Evolutionary conservation across 2,797 vertebrate species (phyloP).

Genomic region (Aplochiton taeniatus): DNA sequence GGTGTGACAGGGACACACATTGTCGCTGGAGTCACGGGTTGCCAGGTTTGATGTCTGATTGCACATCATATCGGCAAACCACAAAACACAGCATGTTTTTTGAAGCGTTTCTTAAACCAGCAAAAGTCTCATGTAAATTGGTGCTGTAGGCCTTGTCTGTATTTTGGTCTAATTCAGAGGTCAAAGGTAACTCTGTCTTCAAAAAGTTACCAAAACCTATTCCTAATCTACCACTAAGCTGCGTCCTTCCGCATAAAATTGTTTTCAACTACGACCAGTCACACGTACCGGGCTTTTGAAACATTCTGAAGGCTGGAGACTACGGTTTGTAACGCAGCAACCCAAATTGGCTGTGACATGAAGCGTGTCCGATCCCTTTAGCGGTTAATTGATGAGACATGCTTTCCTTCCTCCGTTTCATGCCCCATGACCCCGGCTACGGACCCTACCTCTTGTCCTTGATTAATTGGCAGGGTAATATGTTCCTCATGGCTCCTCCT

Average conservation of each 20-base stretch:
- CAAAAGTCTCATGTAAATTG: too few relatives aligned
- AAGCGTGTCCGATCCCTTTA: conserved; percentile 6
- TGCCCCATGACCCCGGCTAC: conserved; percentile 9
- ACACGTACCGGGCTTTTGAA: not conserved
- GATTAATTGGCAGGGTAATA: conserved; percentile 32
- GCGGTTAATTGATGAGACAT: conserved; percentile 6
- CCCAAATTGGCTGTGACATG: not conserved
- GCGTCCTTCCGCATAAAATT: too few relatives aligned
- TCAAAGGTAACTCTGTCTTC: too few relatives aligned
- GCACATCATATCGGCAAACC: conserved; percentile 5
- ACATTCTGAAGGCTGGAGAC: not conserved
- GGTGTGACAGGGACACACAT: conserved; percentile 51
- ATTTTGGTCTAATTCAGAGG: too few relatives aligned
- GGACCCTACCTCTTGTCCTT: conserved; percentile 5
- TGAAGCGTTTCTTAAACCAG: too few relatives aligned
- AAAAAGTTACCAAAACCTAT: too few relatives aligned
- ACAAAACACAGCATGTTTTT: not conserved
- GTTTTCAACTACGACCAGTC: too few relatives aligned
- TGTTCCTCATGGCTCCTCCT: conserved; percentile 21
- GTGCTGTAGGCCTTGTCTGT: too few relatives aligned
- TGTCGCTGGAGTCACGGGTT: conserved; percentile 1
- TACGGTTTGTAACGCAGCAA: not conserved
- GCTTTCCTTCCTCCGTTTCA: conserved; percentile 1
- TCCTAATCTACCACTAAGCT: too few relatives aligned
- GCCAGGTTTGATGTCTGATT: conserved; percentile 5